A percentile compares a stretch with the other conserved stretches of the same genome.
These are phyloP conservation scores for Amphipoea oculea DNA, from an alignment of 2,888 invertebrate species.

Conservation along the genomic window DNA sequence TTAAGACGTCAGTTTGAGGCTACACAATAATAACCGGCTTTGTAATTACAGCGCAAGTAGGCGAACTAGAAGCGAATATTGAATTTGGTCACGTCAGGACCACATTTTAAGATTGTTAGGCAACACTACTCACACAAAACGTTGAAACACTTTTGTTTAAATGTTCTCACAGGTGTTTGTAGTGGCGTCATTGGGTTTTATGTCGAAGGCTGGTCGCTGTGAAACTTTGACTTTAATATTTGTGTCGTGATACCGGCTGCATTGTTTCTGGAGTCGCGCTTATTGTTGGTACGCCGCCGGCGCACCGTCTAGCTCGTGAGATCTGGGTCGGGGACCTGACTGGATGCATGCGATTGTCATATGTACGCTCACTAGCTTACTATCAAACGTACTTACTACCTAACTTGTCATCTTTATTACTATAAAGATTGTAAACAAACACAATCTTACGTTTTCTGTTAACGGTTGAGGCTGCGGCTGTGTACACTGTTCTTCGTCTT, in stretches of 20 bases:
- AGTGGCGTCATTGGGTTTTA: constrained; percentile 86
- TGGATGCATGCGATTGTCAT: constrained; percentile 72
- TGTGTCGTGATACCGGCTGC: constrained; percentile 84
- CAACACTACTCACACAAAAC: constrained; percentile 72
- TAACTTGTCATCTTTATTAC: constrained; percentile 53
- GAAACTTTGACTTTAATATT: constrained; percentile 86
- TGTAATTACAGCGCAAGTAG: constrained; percentile 61
- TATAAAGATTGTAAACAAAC: constrained; percentile 75
- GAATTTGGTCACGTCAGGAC: constrained; percentile 67
- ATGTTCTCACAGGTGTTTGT: constrained; percentile 89
- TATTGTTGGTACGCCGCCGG: constrained; percentile 79
- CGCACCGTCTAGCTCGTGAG: constrained; percentile 82
- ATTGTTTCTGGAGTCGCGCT: constrained; percentile 83
- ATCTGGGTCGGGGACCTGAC: constrained; percentile 87
- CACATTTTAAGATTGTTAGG: constrained; percentile 67
- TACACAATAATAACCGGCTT: constrained; percentile 57
- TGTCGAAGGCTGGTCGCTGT: constrained; percentile 87
- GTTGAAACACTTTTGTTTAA: constrained; percentile 82
- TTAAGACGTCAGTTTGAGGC: constrained; percentile 40
- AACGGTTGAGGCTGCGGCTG: constrained; percentile 88
- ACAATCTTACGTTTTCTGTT: constrained; percentile 87
- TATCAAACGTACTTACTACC: constrained; percentile 64
- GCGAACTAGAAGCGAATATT: constrained; percentile 60
- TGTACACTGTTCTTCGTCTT: constrained; percentile 80
- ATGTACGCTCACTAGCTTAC: constrained; percentile 61